Evolutionary conservation across 2,888 invertebrate genomes (phyloP).

Genomic region (Heliconius cydno): DNA sequence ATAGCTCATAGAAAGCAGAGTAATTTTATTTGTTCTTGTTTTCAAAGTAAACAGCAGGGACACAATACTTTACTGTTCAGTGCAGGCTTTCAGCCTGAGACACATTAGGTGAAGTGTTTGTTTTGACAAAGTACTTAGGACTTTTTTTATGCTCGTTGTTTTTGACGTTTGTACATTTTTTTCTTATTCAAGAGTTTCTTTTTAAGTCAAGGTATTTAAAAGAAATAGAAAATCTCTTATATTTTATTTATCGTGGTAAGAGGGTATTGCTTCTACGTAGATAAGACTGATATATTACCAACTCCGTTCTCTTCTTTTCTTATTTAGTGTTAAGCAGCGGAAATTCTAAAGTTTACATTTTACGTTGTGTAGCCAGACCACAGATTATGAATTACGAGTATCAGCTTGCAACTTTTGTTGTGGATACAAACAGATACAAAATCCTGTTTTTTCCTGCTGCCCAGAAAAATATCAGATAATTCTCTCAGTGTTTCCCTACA

Average conservation of each 20-base stretch:
- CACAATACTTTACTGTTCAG: slow-evolving; percentile 49
- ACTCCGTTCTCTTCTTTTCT: background rate
- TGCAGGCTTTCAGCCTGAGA: slow-evolving; percentile 47
- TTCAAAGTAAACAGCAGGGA: slow-evolving; percentile 49
- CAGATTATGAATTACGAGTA: too few relatives aligned
- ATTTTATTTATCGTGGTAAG: background rate
- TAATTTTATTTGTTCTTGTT: slow-evolving; percentile 54
- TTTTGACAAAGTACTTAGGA: slow-evolving; percentile 13
- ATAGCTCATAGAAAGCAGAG: slow-evolving; percentile 45
- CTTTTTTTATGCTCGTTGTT: slow-evolving; percentile 5
- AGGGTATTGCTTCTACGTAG: background rate
- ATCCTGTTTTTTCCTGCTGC: too few relatives aligned
- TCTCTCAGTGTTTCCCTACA: too few relatives aligned
- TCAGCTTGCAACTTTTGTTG: too few relatives aligned
- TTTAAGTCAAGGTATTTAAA: background rate
- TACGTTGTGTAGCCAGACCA: too few relatives aligned
- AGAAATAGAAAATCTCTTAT: background rate
- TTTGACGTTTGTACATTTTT: background rate
- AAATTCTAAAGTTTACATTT: background rate
- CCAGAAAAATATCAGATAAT: too few relatives aligned
- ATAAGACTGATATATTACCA: background rate
- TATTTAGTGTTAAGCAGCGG: background rate
- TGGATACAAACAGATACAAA: too few relatives aligned
- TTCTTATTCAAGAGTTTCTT: background rate
- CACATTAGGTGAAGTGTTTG: slow-evolving; percentile 30